A percentile compares a stretch with the other conserved stretches of the same genome.
Conservation (phyloP, 2,113 vertebrate species). For the Podocnemis expansa region DNA sequence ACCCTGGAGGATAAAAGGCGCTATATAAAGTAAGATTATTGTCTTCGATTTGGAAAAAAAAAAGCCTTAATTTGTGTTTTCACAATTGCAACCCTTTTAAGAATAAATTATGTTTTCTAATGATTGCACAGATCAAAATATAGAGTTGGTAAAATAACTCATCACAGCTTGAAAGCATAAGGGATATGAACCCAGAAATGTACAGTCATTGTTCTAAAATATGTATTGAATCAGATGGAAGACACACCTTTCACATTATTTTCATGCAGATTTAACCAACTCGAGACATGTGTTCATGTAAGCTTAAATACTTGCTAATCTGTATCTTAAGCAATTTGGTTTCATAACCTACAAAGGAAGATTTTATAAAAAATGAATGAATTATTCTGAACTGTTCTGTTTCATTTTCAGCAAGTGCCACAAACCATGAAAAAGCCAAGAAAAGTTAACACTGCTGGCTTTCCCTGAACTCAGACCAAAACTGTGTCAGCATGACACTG, state of each 20-base stretch:
- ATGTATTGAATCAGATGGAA: conserved; percentile 15
- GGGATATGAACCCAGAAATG: background rate
- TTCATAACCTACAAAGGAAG: conserved; percentile 1
- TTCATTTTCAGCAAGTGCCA: conserved; percentile 15
- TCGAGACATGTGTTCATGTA: conserved; percentile 21
- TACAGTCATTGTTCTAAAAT: background rate
- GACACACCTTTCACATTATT: conserved; percentile 41
- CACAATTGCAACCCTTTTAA: background rate
- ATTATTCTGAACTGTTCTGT: background rate
- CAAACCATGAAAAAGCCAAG: conserved; percentile 31
- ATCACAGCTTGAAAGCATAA: background rate
- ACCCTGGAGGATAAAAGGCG: background rate
- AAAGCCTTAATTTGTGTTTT: background rate
- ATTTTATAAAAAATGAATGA: background rate
- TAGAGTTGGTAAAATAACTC: background rate
- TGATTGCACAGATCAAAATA: background rate
- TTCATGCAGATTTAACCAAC: conserved; percentile 54
- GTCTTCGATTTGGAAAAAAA: background rate
- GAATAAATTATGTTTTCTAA: background rate
- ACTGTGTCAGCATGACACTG: background rate
- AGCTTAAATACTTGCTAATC: conserved; percentile 34
- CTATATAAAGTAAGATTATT: background rate
- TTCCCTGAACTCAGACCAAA: background rate
- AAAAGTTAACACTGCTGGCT: conserved; percentile 1
- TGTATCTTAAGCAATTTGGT: conserved; percentile 39